Percentiles rank a stretch among this genome's conserved stretches.
Evolutionary conservation across 2,888 invertebrate genomes (phyloP).

Genomic region (Itoplectis maculator): DNA sequence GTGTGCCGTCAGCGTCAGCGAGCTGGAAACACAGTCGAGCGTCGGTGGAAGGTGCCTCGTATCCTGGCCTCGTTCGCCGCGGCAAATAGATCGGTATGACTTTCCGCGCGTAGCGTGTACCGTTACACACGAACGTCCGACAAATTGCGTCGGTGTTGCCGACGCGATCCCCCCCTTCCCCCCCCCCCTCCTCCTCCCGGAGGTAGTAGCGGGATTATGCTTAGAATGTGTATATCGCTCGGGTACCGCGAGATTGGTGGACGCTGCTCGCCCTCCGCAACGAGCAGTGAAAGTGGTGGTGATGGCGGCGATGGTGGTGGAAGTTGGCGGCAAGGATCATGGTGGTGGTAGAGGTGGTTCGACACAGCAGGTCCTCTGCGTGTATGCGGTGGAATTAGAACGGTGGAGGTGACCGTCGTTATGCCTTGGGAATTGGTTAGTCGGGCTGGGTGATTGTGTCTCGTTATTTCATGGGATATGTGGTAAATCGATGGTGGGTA

Average conservation of each 20-base stretch:
- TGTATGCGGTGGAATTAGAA: too few species aligned
- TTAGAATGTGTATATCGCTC: slow-evolving; percentile 22
- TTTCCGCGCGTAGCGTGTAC: slow-evolving; percentile 3
- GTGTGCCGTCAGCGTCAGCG: not conserved
- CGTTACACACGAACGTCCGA: not conserved
- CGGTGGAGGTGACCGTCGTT: slow-evolving; percentile 45
- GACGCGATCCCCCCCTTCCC: too few species aligned
- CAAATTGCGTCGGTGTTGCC: not conserved
- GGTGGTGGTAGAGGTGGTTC: too few species aligned
- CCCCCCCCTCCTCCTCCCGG: too few species aligned
- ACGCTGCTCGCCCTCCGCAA: slow-evolving; percentile 18
- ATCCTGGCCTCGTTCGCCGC: not conserved
- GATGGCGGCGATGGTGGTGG: not conserved
- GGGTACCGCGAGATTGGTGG: slow-evolving; percentile 16
- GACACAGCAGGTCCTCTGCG: too few species aligned
- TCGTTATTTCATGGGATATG: slow-evolving; percentile 44
- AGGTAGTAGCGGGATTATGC: slow-evolving; percentile 5
- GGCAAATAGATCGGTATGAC: not conserved
- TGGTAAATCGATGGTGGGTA: too few species aligned
- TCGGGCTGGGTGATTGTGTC: slow-evolving; percentile 54
- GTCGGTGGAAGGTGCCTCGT: slow-evolving; percentile 11
- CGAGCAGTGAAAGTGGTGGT: slow-evolving; percentile 12
- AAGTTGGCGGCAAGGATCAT: too few species aligned
- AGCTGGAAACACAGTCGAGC: not conserved
- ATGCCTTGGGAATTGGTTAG: slow-evolving; percentile 43